Conservation (phyloP, 2,113 vertebrate species). For the Boleophthalmus pectinirostris region DNA sequence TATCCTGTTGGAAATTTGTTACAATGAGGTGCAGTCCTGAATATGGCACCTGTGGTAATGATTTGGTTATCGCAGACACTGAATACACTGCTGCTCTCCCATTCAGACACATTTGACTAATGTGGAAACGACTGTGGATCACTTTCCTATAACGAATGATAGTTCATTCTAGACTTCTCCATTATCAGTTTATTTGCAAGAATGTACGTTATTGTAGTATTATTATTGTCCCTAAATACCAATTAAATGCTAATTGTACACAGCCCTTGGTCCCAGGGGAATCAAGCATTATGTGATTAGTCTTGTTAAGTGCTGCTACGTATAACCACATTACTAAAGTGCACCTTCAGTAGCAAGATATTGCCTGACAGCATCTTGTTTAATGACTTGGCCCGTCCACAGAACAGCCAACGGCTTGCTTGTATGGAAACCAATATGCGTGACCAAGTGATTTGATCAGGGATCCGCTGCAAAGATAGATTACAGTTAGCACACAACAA, state of each 20-base stretch:
- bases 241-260: background rate
- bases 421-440: constrained; percentile 36
- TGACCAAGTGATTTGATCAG: constrained; percentile 49
- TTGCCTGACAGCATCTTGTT: background rate
- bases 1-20: no score
- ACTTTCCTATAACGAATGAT: background rate
- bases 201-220: background rate
- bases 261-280: background rate
- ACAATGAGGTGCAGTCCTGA: background rate
- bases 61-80: background rate
- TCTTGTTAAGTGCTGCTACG: background rate
- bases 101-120: constrained; percentile 37
- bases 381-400: background rate
- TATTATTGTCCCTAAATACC: background rate
- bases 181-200: background rate
- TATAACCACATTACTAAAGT: constrained; percentile 6
- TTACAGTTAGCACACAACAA: constrained; percentile 37
- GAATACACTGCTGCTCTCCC: constrained; percentile 21
- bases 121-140: constrained; percentile 19
- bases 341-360: background rate
- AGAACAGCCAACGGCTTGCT: constrained; percentile 6
- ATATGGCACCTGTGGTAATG: background rate
- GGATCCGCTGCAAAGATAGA: constrained; percentile 37
- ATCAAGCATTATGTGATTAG: background rate
- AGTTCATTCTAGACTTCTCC: no score